Evolutionary conservation across 2,797 vertebrate species (phyloP), one percentile per base, ranked within the genome.

Genomic region (Bovichtus variegatus): DNA sequence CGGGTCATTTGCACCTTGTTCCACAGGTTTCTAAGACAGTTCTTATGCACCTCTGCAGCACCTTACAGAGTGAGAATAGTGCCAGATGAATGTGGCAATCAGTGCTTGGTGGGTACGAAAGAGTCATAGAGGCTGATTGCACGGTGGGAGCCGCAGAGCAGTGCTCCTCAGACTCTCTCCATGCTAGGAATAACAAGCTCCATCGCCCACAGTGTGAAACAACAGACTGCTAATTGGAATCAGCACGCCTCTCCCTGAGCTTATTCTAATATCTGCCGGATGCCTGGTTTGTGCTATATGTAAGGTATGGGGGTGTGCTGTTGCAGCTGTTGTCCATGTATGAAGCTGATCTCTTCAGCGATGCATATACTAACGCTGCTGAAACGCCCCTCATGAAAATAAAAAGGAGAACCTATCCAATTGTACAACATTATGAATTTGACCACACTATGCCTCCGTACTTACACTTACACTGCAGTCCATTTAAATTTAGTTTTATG

Each of bases 161-260:
- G 65, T 47, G 84, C 86, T 92, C 85, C 86, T 92, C 84, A 93
- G 85, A 91, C 89, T 91, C 90, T 88, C 89, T 90, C 89, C 92
- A 92, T 74, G 91, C 87, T 79, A 83, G 74, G 90, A 94, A 93
- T 92, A 92, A 92, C 92, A 94, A 93, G 92, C 91, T 88, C 85
- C 91, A 90, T 91, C 88, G 79, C 90, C 91, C 91, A 91, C 94
- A 86, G 92, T 92, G 89, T 92, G 92, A 93, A 92, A 92, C 93
- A 93, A 91, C 91, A 94, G 90, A 92, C 91, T 89, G 87, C 92
- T 95, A 94, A 95, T 94, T 94, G 91, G 93, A 94, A 93, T 88
- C 94, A 94, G 91, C 93, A 92, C 81, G 90, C 86, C 90, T 89
- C 89, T 91, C 86, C 87, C 86, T 50, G 71, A 90, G 89, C 85